Conservation (phyloP, 1,140 invertebrate species). For the Amyelois transitella region DNA sequence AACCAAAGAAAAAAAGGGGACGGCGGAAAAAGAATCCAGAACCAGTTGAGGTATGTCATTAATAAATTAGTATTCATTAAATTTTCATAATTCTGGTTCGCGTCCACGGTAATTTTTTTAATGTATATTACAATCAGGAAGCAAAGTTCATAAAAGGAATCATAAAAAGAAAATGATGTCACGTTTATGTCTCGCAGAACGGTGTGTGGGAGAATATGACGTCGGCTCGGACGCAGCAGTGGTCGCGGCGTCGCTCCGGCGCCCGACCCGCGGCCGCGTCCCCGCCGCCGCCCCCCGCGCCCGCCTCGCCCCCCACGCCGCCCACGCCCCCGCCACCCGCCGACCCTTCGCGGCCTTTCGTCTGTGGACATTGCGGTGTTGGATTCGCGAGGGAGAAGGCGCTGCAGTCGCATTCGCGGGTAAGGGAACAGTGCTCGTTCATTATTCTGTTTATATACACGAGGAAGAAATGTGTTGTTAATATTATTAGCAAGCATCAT, state of each 20-base stretch:
- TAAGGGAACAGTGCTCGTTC: slow-evolving; percentile 26
- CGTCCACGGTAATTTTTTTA: no score
- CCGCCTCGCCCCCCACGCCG: slow-evolving; percentile 16
- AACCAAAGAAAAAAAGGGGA: slow-evolving; percentile 61
- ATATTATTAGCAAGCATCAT: no score
- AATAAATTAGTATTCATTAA: background rate
- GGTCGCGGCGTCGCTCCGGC: slow-evolving; percentile 59
- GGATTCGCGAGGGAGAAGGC: slow-evolving; percentile 88
- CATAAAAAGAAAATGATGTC: no score
- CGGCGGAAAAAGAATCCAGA: slow-evolving; percentile 59
- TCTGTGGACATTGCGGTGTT: slow-evolving; percentile 86
- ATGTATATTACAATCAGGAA: no score
- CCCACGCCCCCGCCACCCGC: slow-evolving; percentile 74
- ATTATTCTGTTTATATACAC: background rate
- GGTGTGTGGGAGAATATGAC: slow-evolving; percentile 60
- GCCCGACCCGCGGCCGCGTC: slow-evolving; percentile 18
- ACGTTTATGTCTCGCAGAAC: slow-evolving; percentile 29
- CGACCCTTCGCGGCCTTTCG: slow-evolving; percentile 84
- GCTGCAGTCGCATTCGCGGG: slow-evolving; percentile 80
- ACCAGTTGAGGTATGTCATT: slow-evolving; percentile 33
- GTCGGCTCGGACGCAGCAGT: slow-evolving; percentile 66
- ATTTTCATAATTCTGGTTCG: no score
- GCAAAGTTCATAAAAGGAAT: no score
- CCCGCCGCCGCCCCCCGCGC: slow-evolving; percentile 17
- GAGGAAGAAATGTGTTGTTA: no score